These are phyloP conservation scores for Stichodactyla mertensii DNA, from an alignment of 64 coral and sea anemone genomes.

Conservation along the genomic window DNA sequence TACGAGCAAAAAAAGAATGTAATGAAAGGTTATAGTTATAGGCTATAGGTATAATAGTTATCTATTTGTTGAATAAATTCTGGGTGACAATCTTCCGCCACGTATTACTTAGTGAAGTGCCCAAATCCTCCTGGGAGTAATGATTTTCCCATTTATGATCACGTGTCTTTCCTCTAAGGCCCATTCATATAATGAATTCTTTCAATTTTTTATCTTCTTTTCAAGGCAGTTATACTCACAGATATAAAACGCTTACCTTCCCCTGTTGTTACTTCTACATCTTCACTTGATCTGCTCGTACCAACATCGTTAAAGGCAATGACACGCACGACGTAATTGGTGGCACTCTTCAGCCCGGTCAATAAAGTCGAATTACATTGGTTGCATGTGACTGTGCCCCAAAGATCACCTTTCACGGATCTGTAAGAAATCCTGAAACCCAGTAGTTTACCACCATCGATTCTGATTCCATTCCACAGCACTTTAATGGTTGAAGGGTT, in stretches of 20 bases:
- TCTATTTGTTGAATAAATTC: too few species aligned
- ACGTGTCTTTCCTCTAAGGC: too few species aligned
- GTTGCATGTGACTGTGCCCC: background rate
- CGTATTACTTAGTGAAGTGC: too few species aligned
- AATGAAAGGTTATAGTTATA: background rate
- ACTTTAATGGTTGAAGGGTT: background rate
- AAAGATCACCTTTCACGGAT: background rate
- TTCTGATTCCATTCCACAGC: background rate
- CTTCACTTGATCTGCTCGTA: background rate
- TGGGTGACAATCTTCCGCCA: too few species aligned
- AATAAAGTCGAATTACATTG: background rate
- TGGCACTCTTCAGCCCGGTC: background rate
- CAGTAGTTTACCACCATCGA: background rate
- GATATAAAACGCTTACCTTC: background rate
- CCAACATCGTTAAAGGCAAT: background rate
- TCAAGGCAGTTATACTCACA: too few species aligned
- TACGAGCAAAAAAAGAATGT: background rate
- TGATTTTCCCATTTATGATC: too few species aligned
- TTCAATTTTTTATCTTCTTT: too few species aligned
- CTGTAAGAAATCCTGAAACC: background rate
- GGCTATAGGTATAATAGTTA: background rate
- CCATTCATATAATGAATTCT: too few species aligned
- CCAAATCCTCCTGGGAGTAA: too few species aligned
- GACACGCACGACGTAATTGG: background rate
- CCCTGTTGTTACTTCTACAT: background rate